Evolutionary conservation across 2,888 invertebrate genomes (phyloP), one percentile per base, ranked within the genome.

Genomic region (Drosophila kuntzei): DNA sequence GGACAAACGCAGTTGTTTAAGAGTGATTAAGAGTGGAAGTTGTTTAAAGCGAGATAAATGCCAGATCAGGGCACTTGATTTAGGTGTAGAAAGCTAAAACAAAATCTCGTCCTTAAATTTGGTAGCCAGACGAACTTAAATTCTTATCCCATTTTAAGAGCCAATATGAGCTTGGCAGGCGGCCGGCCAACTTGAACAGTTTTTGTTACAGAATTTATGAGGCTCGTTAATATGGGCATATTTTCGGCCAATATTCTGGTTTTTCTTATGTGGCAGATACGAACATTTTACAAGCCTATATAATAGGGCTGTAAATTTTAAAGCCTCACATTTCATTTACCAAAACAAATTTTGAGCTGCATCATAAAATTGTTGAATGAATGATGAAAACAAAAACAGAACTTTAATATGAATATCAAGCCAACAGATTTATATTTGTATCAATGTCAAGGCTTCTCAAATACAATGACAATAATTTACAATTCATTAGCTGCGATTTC

Each of bases 131-230:
- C 4, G 29, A 72, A 39, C 47, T 63, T 43, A 62, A 76, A 61
- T 62, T 64, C 37, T 37, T 65, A 55, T 41, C 41, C 14, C 36
- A 14, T 46, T 61, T 71, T 43, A 57, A 66, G 43, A 20, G 27
- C 44, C 46, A 62, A 67, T 67, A 75, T 53, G 61, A 29, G 53
- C 20, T 20, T 29, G 55, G 6, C 20, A 32, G 43, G 18, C 18
- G 12, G n/a, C 18, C 22, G 59, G 39, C 29, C 63, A 76, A 54
- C 34, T 50, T 71, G 49, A 50, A 63, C 65, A 72, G 55, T 64
- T 62, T 78, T 65, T 63, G 36, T 57, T 58, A 53, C 37, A 25
- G 37, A 81, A 76, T 80, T 80, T 84, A 76, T 84, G 80, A 51
- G 53, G 53, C 54, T 51, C 50, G 64, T 72, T 67, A 67, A 76